Base-by-base conservation (phyloP, 2,113 vertebrate species). In the Cavia porcellus region DNA sequence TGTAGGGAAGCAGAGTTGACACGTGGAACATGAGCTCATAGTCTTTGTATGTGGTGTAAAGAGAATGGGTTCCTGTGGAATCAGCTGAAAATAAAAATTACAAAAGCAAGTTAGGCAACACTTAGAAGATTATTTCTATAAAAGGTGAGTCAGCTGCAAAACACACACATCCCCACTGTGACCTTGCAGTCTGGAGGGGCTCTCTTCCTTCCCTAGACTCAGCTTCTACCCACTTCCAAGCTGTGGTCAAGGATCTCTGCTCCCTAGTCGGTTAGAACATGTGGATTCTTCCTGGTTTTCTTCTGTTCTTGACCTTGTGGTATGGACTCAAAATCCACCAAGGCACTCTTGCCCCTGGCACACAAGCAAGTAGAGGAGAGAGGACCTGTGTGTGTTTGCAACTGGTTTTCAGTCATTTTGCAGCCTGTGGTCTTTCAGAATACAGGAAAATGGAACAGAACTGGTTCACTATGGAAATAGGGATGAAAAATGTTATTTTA, bases 11-110 rank as follows among this genome's bases (percentile, higher is more conserved):
- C 98, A 99, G 99, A 74, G 99, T 99, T 79, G 99, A 99, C 83
- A 99, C 99, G 7, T 99, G 99, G 98, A 99, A 99, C 99, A 99
- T 99, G 98, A 99, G 98, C 96, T 99, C 99, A 24, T 99, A 99
- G 98, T 99, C 99, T 97, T 99, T 99, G 91, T 99, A 99, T 25
- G 99, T 99, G 32, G 99, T 99, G 97, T 99, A 99, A 72, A 99
- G 99, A 59, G 99, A 99, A 98, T 99, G 99, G 2, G 99, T 99
- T 98, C 99, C 99, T 0, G 99, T 99, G 92, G 99, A 99, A 97
- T 99, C 99, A 11, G 99, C 99, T 99, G 96, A 82, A 99, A 98
- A 93, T 86, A 28, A 96, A 94, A 83, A 96, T 81, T 0, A 14
- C n/a, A 97, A 91, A 59, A 96, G 45, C 81, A n/a, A 52, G 90